Evolutionary conservation across 2,888 invertebrate genomes (phyloP), one percentile per base, ranked within the genome.

Genomic region (Agriopis marginaria): DNA sequence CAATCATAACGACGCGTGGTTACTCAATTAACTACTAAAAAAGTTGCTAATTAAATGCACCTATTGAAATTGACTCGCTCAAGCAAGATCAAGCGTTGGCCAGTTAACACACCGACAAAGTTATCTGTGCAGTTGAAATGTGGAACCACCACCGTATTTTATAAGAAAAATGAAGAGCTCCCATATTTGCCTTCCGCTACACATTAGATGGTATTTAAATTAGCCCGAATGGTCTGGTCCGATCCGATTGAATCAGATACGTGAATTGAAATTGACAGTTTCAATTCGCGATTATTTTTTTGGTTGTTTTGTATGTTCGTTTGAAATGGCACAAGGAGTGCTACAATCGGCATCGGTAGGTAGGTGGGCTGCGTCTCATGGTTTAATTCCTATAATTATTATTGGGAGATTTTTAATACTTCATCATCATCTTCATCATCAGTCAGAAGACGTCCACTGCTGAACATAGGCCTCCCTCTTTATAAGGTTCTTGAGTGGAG

Each of bases 201-300:
- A 17, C 7, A 14, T 50, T 8, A 50, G 17, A 17, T 8, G 14
- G 50, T 55, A 51, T 56, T 45, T 56, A 50, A 50, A 67, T 67
- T 61, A 67, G 9, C 32, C 40, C 50, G 67, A 67, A 32, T 23
- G 7, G 39, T 66, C 54, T 39, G 44, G 56, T 8, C 6, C 44
- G 14, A 62, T 42, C 39, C 56, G 50, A 56, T 51, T 62, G 32
- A 51, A 55, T 42, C 44, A n/a, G 39, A 51, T n/a, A 45, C 14
- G 7, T 12, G 40, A 73, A 70, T 77, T 75, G 51, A 58, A 71
- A 70, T 61, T 69, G 71, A 61, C 63, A 55, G 45, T 10, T 61
- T 23, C 51, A 68, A 75, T 71, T 75, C 61, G 47, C 32, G 59
- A 61, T 61, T 51, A 47, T 63, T 32, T 39, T 44, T 54, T 47